Conservation (phyloP, 37 sponge, comb jelly and placozoan species). For the Bolinopsis microptera region DNA sequence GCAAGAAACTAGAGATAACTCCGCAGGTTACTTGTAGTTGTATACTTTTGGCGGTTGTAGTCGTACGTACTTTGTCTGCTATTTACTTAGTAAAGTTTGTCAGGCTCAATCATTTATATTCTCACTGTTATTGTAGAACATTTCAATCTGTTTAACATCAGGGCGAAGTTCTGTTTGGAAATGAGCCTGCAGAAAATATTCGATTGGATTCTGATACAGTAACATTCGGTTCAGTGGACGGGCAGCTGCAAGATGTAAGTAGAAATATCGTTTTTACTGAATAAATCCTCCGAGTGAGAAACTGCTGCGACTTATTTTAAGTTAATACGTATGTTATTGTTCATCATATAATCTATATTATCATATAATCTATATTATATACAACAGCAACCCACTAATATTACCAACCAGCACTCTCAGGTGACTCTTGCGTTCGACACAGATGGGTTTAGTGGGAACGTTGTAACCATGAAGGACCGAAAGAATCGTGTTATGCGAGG, state of each 20-base stretch:
- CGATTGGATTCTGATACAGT: slow-evolving; percentile 28
- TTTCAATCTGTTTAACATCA: too few species aligned
- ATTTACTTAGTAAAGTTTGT: too few species aligned
- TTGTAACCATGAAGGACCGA: background rate
- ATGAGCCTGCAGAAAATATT: background rate
- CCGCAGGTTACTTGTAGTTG: slow-evolving; percentile 32
- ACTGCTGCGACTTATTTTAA: too few species aligned
- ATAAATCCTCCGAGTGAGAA: too few species aligned
- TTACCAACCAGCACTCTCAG: background rate
- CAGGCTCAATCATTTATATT: too few species aligned
- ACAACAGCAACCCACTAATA: background rate
- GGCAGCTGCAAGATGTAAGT: background rate
- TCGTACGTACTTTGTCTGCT: background rate
- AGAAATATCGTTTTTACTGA: too few species aligned
- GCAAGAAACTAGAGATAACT: slow-evolving; percentile 56
- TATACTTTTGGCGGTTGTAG: background rate
- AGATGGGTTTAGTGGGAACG: slow-evolving; percentile 32
- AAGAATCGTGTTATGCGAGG: slow-evolving; percentile 56
- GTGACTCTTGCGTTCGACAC: slow-evolving; percentile 37
- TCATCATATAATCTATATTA: too few species aligned
- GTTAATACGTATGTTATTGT: too few species aligned
- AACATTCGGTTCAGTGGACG: background rate
- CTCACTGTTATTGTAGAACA: too few species aligned
- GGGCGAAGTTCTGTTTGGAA: slow-evolving; percentile 30
- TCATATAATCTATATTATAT: too few species aligned